phyloP scores from a whole-genome alignment of 37 sponge, comb jelly and placozoan genomes.

The Beroe forskalii region DNA sequence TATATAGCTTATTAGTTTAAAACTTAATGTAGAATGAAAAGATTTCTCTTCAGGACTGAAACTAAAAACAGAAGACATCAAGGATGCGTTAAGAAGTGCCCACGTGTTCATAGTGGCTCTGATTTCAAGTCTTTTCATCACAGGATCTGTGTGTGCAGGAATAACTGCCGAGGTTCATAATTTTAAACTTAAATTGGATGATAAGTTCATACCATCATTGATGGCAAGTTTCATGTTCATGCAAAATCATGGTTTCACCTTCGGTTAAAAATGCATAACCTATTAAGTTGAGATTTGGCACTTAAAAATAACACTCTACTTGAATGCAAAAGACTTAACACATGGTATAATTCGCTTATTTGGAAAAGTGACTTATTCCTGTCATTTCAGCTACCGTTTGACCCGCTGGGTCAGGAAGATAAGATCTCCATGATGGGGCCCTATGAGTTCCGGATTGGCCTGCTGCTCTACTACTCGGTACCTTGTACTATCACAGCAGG shows the following conservation, averaged over 20 bases:
- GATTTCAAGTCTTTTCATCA: constrained; percentile 32
- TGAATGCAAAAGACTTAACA: too few relatives aligned
- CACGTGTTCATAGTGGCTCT: constrained; percentile 14
- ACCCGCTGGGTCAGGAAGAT: not conserved
- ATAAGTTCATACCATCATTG: too few relatives aligned
- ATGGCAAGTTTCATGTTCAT: too few relatives aligned
- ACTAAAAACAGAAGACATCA: constrained; percentile 23
- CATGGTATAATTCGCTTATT: too few relatives aligned
- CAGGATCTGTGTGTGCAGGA: not conserved
- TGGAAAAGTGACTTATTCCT: too few relatives aligned
- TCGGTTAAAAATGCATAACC: too few relatives aligned
- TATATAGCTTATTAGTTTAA: too few relatives aligned
- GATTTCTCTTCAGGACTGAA: constrained; percentile 36
- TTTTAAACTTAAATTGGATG: too few relatives aligned
- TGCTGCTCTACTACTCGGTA: constrained; percentile 36
- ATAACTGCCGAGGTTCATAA: not conserved
- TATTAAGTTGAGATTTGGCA: too few relatives aligned
- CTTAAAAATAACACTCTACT: too few relatives aligned
- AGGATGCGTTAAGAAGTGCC: constrained; percentile 31
- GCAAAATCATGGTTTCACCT: too few relatives aligned
- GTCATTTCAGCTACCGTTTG: constrained; percentile 16
- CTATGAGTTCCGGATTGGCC: constrained; percentile 41
- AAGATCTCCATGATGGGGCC: constrained; percentile 3
- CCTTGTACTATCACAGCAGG: constrained; percentile 44
- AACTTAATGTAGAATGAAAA: too few relatives aligned